Evolutionary conservation across 2,888 invertebrate species (phyloP), one percentile per base, ranked within the genome.

Genomic region (Pollenia amentaria): DNA sequence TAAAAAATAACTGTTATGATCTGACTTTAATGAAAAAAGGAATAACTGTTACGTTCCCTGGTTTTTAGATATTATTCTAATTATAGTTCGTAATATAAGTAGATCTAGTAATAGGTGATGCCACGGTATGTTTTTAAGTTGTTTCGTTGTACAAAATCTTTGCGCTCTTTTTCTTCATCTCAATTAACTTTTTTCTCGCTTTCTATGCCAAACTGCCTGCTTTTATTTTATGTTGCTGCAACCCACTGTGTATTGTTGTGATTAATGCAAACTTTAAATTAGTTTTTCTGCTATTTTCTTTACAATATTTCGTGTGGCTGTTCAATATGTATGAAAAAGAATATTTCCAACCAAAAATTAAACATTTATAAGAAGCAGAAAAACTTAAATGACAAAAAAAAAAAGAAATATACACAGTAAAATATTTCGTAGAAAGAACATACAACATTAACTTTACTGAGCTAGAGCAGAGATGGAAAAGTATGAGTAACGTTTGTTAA

Each of bases 181-280:
- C 16, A 29, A 60, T 38, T 18, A 60, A 48, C 16, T 73, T 18
- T 21, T 0, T 55, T 2, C 11, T 55, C 10, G 18, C 21, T 10
- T 16, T 9, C 2, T 62, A 14, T 40, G 40, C 12, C 18, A 40
- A 75, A 21, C 62, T 64, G 75, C 51, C 75, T 75, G 64, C 48
- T 51, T 40, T 18, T 38, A 48, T 18, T n/a, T 55, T 40, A 64
- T 57, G 60, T 70, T 81, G 55, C 55, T 14, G 80, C 64, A 77
- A 57, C 12, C 12, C 38, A 55, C 77, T 77, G 21, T 62, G 29
- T 38, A 53, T 77, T 79, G 77, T 88, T 79, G 77, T 88, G 88
- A 89, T 89, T 89, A 89, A 89, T 88, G 82, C 85, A 89, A 89
- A 89, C 82, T 89, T 89, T 88, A 89, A 89, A 89, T 89, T 88